Percentiles rank a stretch among this genome's conserved stretches.
Conservation (phyloP, 1,140 invertebrate genomes). For the Maniola jurtina region DNA sequence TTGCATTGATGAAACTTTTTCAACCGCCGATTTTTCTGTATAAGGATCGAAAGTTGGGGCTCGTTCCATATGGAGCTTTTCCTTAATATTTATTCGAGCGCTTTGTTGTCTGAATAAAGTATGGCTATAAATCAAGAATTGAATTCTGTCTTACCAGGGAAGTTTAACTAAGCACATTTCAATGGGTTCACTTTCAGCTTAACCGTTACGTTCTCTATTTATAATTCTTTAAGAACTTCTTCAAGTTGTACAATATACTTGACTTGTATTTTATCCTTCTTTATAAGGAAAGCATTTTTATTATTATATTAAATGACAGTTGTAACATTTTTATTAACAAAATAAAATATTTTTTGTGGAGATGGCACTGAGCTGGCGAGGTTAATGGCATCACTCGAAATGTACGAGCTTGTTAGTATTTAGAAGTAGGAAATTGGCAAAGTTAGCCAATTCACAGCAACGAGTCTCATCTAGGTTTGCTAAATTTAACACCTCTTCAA, state of each 20-base stretch:
- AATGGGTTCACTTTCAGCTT: background rate
- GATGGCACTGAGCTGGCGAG: background rate
- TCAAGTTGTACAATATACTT: background rate
- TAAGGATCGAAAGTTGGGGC: constrained; percentile 10
- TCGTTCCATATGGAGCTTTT: constrained; percentile 5
- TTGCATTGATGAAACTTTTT: constrained; percentile 8
- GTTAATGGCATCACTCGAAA: constrained; percentile 23
- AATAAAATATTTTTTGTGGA: background rate
- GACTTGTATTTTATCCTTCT: background rate
- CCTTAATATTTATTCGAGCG: constrained; percentile 13
- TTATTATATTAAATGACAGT: background rate
- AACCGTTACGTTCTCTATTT: background rate
- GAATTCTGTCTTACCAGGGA: background rate
- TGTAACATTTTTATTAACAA: background rate
- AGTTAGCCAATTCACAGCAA: constrained; percentile 9
- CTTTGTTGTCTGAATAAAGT: constrained; percentile 12
- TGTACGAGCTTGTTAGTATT: constrained; percentile 14
- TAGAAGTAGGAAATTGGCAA: constrained; percentile 23
- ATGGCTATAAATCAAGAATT: constrained; percentile 5
- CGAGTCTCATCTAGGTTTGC: constrained; percentile 5
- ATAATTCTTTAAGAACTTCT: constrained; percentile 1
- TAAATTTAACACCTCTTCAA: constrained; percentile 22
- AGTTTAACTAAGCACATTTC: background rate
- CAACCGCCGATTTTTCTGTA: constrained; percentile 12
- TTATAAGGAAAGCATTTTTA: background rate